Conservation (phyloP, 2,888 invertebrate species). For the Drosophila imparisetae region DNA sequence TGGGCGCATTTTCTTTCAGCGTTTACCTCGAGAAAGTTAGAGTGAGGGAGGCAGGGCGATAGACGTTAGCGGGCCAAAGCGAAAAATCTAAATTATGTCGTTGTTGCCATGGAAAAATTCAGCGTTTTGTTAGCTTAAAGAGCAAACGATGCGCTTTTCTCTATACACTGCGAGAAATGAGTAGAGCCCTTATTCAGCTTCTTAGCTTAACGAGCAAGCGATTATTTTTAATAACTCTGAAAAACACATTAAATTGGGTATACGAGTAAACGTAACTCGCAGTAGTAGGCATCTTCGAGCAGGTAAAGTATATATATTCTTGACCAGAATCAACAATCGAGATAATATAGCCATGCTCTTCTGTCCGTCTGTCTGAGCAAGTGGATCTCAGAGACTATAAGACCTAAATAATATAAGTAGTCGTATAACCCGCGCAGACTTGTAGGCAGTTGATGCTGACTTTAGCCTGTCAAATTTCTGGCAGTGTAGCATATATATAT, state of each 20-base stretch:
- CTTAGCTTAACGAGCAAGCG: conserved; percentile 58
- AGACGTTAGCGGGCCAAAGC: conserved; percentile 35
- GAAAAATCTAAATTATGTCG: conserved; percentile 81
- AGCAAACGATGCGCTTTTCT: conserved; percentile 62
- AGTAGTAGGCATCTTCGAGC: too few relatives aligned
- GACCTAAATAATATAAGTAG: accelerated
- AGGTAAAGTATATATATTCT: neutral
- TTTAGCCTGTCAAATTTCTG: neutral
- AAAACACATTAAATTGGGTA: too few relatives aligned
- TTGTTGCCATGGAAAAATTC: conserved; percentile 69
- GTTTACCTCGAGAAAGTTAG: conserved; percentile 37
- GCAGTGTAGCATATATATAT: conserved; percentile 26
- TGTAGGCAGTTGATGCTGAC: neutral
- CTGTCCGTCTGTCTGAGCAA: neutral
- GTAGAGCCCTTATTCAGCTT: conserved; percentile 15
- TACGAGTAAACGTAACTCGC: accelerated
- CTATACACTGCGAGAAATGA: conserved; percentile 37
- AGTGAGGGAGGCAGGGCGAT: neutral
- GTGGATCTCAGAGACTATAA: neutral
- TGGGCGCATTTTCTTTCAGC: conserved; percentile 60
- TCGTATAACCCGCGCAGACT: neutral
- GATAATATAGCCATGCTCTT: too few relatives aligned
- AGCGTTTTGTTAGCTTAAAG: conserved; percentile 75
- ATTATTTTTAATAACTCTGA: too few relatives aligned
- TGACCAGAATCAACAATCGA: neutral